phyloP scores from a whole-genome alignment of 2,888 invertebrate genomes.

The Glyphotaelius pellucidus region DNA sequence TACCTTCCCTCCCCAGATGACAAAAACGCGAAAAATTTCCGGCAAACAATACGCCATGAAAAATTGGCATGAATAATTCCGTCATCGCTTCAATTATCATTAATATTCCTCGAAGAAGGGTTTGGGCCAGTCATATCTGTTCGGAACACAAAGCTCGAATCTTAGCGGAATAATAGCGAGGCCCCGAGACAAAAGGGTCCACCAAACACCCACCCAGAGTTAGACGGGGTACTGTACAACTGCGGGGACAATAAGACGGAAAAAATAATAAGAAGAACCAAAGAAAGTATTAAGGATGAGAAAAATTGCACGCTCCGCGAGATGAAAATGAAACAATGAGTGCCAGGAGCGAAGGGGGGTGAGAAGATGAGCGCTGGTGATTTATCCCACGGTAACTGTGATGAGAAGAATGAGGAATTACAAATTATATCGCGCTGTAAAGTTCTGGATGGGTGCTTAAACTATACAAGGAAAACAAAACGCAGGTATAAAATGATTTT shows the following conservation, averaged over 20 bases:
- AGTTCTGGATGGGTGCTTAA: not conserved
- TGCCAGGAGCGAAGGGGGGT: constrained; percentile 6
- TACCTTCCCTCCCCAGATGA: constrained; percentile 3
- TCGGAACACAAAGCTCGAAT: constrained; percentile 61
- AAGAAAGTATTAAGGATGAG: constrained; percentile 65
- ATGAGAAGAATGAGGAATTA: not conserved
- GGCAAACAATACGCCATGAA: constrained; percentile 64
- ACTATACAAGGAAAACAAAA: not conserved
- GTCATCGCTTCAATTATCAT: constrained; percentile 65
- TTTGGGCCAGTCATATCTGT: constrained; percentile 57
- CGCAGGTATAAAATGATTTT: not conserved
- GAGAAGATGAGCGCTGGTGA: constrained; percentile 9
- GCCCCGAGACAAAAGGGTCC: constrained; percentile 60
- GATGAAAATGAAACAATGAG: constrained; percentile 64
- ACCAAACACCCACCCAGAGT: constrained; percentile 56
- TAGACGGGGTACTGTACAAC: constrained; percentile 22
- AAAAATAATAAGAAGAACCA: constrained; percentile 61
- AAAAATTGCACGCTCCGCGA: constrained; percentile 62
- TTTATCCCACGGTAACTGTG: constrained; percentile 38
- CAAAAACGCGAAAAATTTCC: constrained; percentile 37
- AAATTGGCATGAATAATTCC: constrained; percentile 65
- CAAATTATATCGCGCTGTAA: not conserved
- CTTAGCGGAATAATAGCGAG: constrained; percentile 61
- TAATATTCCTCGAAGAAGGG: constrained; percentile 63
- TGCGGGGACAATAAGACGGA: constrained; percentile 62